These are phyloP conservation scores for Orchesellides sinensis DNA, from an alignment of 2,888 invertebrate genomes.

Conservation along the genomic window DNA sequence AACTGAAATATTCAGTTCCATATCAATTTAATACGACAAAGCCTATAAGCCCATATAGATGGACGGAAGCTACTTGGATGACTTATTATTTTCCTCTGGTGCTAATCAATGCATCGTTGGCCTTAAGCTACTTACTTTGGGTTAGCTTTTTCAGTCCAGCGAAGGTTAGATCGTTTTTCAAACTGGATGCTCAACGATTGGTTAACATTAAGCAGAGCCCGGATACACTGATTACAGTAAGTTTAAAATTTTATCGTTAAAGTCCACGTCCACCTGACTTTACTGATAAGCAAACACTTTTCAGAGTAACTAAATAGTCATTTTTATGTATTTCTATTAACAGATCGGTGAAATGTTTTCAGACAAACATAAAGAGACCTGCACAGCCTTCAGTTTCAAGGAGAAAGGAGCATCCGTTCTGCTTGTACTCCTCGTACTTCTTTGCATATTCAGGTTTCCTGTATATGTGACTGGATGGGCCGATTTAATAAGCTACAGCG, in stretches of 20 bases:
- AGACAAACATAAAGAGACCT: not conserved
- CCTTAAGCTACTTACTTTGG: not conserved
- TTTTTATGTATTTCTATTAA: not conserved
- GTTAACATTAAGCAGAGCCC: not conserved
- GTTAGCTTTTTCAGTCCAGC: not conserved
- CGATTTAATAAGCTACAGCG: not conserved
- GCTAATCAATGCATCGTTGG: constrained; percentile 13
- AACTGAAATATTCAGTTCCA: not conserved
- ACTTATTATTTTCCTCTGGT: constrained; percentile 29
- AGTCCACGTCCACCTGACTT: not conserved
- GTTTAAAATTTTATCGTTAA: not conserved
- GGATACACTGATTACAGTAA: not conserved
- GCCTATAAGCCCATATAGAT: not conserved
- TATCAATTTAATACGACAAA: not conserved
- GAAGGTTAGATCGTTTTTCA: not conserved
- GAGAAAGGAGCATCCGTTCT: not conserved
- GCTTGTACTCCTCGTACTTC: not conserved
- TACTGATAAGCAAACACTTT: too few relatives aligned
- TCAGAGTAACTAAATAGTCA: not conserved
- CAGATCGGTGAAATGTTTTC: constrained; percentile 8
- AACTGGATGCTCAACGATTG: not conserved
- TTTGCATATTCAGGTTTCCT: constrained; percentile 8
- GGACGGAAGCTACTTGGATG: constrained; percentile 35
- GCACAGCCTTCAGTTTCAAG: not conserved
- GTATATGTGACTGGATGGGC: constrained; percentile 16